These are phyloP conservation scores for Ophion ellenae DNA, from an alignment of 2,888 invertebrate genomes.

Conservation along the genomic window DNA sequence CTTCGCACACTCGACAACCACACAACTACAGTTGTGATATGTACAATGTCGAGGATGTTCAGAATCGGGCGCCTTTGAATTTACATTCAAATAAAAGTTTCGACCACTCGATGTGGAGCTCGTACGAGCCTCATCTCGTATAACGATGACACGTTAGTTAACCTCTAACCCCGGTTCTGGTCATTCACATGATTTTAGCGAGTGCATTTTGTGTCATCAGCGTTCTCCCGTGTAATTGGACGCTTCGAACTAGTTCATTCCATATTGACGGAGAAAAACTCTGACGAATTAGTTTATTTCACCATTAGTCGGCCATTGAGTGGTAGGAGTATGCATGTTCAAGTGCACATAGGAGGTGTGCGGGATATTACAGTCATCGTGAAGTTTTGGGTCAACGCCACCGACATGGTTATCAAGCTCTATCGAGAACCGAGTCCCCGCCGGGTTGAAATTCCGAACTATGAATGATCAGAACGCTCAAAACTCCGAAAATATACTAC, in stretches of 20 bases:
- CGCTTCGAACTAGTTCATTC: neutral
- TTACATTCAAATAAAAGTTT: constrained; percentile 24
- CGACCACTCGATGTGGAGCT: neutral
- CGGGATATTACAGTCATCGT: neutral
- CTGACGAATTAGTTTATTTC: neutral
- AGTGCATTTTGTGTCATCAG: neutral
- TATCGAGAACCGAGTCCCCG: neutral
- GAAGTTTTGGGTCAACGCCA: too few species aligned
- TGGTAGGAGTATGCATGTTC: neutral
- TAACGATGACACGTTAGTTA: constrained; percentile 8
- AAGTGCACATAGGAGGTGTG: neutral
- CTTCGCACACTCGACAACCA: constrained; percentile 5
- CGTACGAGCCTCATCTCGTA: constrained; percentile 3
- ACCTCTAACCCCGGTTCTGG: constrained; percentile 1
- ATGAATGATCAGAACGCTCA: too few species aligned
- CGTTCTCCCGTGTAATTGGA: neutral
- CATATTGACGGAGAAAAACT: too few species aligned
- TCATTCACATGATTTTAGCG: constrained; percentile 5
- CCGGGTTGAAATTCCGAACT: too few species aligned
- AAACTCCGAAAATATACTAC: too few species aligned
- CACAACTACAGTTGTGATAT: neutral
- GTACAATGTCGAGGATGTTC: neutral
- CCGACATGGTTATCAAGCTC: neutral
- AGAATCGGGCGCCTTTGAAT: constrained; percentile 17
- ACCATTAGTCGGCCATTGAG: neutral